phyloP scores from a whole-genome alignment of 2,113 vertebrate genomes.

The Hiodon tergisus region DNA sequence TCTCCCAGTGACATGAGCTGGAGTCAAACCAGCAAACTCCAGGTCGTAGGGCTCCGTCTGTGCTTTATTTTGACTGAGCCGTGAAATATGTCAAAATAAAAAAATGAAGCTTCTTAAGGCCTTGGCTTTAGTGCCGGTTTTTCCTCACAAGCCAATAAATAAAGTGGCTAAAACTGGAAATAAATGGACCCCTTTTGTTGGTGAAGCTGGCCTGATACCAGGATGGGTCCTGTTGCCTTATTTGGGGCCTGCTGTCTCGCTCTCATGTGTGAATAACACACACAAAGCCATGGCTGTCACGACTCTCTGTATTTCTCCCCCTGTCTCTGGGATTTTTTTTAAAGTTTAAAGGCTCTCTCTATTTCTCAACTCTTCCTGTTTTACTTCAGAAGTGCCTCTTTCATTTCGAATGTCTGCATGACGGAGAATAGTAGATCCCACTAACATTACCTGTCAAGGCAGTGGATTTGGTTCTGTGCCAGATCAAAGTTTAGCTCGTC shows the following conservation, averaged over 20 bases:
- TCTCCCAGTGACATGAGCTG: too few species aligned
- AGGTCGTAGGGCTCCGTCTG: too few species aligned
- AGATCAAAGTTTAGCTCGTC: conserved; percentile 32
- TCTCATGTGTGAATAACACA: background rate
- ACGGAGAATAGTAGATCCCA: conserved; percentile 9
- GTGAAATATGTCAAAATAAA: too few species aligned
- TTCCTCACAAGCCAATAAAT: too few species aligned
- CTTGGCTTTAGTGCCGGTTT: too few species aligned
- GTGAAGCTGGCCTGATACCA: too few species aligned
- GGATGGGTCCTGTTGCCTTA: too few species aligned
- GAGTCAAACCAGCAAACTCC: too few species aligned
- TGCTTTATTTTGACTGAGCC: too few species aligned
- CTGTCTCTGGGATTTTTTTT: background rate
- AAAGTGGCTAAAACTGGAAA: too few species aligned
- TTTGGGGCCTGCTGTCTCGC: background rate
- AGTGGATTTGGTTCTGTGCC: conserved; percentile 10
- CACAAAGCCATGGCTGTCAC: conserved; percentile 14
- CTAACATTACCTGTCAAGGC: conserved; percentile 24
- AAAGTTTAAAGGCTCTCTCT: background rate
- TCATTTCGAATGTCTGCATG: conserved; percentile 1
- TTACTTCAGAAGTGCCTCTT: background rate
- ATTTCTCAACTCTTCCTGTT: background rate
- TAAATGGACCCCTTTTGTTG: too few species aligned
- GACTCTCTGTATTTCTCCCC: background rate
- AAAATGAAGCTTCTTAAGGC: too few species aligned